Conservation (phyloP, 1,140 invertebrate species). For the Eciton burchellii region DNA sequence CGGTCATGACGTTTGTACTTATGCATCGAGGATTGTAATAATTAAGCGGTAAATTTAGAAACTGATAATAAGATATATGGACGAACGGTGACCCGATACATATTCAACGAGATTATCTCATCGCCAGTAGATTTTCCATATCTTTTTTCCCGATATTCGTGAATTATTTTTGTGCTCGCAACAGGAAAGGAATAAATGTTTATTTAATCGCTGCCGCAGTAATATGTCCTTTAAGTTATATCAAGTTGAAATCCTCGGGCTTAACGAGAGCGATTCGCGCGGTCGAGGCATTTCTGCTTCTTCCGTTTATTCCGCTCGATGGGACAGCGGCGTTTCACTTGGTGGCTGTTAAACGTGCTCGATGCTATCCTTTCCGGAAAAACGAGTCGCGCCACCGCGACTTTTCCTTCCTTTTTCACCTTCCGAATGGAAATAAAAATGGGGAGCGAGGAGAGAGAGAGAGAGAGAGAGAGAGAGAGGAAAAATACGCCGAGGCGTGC, state of each 20-base stretch:
- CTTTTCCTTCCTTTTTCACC: not conserved
- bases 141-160: not conserved
- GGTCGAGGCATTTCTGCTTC: slow-evolving; percentile 26
- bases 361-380: slow-evolving; percentile 5
- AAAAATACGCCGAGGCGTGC: not conserved
- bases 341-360: slow-evolving; percentile 29
- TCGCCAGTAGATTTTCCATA: slow-evolving; percentile 3
- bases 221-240: slow-evolving; percentile 1
- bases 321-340: slow-evolving; percentile 2
- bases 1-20: slow-evolving; percentile 4
- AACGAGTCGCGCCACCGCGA: slow-evolving; percentile 3
- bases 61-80: slow-evolving; percentile 31
- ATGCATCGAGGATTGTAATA: slow-evolving; percentile 14
- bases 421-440: slow-evolving; percentile 25
- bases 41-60: slow-evolving; percentile 41
- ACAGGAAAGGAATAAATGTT: slow-evolving; percentile 35
- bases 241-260: not conserved
- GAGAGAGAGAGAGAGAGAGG: slow-evolving; percentile 1
- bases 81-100: slow-evolving; percentile 10
- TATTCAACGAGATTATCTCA: slow-evolving; percentile 51
- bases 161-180: slow-evolving; percentile 47
- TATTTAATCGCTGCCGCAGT: slow-evolving; percentile 34
- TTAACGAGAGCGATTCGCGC: not conserved
- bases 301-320: not conserved
- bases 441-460: too few relatives aligned